phyloP scores from a whole-genome alignment of 2,888 invertebrate genomes.

The Machimus atricapillus region DNA sequence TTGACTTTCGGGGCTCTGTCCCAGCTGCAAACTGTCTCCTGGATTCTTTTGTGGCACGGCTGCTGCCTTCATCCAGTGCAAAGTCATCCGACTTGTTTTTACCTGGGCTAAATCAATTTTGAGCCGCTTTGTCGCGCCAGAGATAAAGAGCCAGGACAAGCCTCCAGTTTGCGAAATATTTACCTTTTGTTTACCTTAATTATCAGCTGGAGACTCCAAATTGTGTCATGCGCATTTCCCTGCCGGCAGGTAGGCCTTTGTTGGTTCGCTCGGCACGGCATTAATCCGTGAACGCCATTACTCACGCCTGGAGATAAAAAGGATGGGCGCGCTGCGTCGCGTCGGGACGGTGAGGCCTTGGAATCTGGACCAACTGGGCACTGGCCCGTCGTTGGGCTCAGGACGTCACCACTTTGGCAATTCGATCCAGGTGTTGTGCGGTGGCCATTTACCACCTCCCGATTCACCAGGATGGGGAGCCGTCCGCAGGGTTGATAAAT shows the following conservation, averaged over 20 bases:
- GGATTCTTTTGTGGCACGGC: not conserved
- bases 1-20: not conserved
- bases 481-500: not conserved
- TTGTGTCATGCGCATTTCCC: slow-evolving; percentile 43
- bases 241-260: slow-evolving; percentile 7
- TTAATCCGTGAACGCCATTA: slow-evolving; percentile 41
- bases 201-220: slow-evolving; percentile 38
- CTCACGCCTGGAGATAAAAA: not conserved
- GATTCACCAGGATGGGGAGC: not conserved
- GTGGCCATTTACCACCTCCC: not conserved
- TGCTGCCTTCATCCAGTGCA: not conserved
- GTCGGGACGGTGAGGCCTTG: not conserved
- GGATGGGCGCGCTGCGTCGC: not conserved
- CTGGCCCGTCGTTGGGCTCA: not conserved
- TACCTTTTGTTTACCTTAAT: slow-evolving; percentile 33
- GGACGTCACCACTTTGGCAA: not conserved
- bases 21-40: slow-evolving; percentile 34
- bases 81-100: slow-evolving; percentile 8
- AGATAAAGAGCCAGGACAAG: not conserved
- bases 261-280: not conserved
- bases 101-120: slow-evolving; percentile 35
- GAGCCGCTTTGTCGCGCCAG: slow-evolving; percentile 4
- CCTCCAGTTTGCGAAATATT: slow-evolving; percentile 41
- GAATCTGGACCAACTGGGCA: not conserved
- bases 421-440: not conserved